Conservation (phyloP, 2,113 vertebrate species). For the Hyla sarda region DNA sequence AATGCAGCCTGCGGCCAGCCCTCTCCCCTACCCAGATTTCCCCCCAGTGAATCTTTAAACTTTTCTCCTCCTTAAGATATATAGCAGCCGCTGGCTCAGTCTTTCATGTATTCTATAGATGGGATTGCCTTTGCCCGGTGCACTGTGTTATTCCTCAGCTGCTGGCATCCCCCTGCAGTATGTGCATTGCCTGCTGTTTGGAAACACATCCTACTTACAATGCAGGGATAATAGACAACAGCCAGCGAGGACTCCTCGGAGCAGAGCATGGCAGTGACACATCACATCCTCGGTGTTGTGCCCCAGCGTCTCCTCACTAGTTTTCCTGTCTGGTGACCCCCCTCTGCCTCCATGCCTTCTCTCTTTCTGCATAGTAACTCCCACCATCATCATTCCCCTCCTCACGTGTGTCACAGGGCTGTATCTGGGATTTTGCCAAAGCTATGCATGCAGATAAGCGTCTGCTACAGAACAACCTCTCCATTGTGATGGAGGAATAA, state of each 20-base stretch:
- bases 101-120: not conserved
- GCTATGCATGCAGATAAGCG: conserved; percentile 51
- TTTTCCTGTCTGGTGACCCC: conserved; percentile 32
- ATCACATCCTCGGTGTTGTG: not conserved
- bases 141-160: not conserved
- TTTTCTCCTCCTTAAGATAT: not conserved
- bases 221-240: conserved; percentile 7
- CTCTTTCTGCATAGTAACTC: conserved; percentile 50
- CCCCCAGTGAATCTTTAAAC: not conserved
- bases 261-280: not conserved
- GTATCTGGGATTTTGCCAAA: conserved; percentile 38
- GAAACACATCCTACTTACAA: conserved; percentile 14
- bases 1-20: conserved; percentile 16
- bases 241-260: not conserved
- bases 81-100: not conserved
- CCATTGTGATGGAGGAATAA: conserved; percentile 56
- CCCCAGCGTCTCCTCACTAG: conserved; percentile 5
- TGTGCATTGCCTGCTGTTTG: not conserved
- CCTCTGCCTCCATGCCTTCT: conserved; percentile 31
- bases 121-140: not conserved
- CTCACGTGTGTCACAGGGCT: conserved; percentile 53
- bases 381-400: conserved; percentile 49
- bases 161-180: conserved; percentile 15
- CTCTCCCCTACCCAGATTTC: not conserved
- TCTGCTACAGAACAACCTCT: conserved; percentile 44